These are phyloP conservation scores for Agrochola litura DNA, from an alignment of 2,888 invertebrate species.

Conservation along the genomic window DNA sequence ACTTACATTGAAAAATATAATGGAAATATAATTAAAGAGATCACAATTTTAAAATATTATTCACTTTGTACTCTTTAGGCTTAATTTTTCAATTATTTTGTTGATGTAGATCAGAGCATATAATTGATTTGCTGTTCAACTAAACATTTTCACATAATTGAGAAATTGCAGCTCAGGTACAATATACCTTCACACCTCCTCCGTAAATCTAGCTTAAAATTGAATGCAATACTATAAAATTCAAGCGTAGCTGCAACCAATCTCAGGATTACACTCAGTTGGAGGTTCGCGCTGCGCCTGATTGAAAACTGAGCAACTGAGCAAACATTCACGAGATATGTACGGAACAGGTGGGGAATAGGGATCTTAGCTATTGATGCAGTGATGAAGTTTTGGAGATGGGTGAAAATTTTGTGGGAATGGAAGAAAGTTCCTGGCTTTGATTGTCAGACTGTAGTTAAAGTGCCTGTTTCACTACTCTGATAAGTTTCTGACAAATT, in stretches of 20 bases:
- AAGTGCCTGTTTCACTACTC: not conserved
- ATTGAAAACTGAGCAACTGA: conserved; percentile 58
- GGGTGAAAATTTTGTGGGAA: not conserved
- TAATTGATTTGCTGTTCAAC: not conserved
- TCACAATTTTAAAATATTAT: not conserved
- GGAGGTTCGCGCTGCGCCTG: conserved; percentile 24
- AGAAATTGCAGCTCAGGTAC: not conserved
- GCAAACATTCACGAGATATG: conserved; percentile 42
- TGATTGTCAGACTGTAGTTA: not conserved
- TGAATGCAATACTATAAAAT: conserved; percentile 33
- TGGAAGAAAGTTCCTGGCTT: not conserved
- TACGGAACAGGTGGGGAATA: not conserved
- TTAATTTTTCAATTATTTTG: not conserved
- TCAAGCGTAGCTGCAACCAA: conserved; percentile 42
- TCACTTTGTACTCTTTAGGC: not conserved
- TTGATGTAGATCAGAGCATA: too few relatives aligned
- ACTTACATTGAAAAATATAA: not conserved
- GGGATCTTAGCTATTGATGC: conserved; percentile 20
- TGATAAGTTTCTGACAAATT: not conserved
- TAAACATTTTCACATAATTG: not conserved
- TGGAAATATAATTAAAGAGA: not conserved
- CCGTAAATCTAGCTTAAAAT: conserved; percentile 10
- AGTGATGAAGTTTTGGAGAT: not conserved
- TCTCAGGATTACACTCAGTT: conserved; percentile 57
- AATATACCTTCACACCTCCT: not conserved